These are phyloP conservation scores for Chiloscyllium plagiosum DNA, from an alignment of 2,113 vertebrate species.

Conservation along the genomic window DNA sequence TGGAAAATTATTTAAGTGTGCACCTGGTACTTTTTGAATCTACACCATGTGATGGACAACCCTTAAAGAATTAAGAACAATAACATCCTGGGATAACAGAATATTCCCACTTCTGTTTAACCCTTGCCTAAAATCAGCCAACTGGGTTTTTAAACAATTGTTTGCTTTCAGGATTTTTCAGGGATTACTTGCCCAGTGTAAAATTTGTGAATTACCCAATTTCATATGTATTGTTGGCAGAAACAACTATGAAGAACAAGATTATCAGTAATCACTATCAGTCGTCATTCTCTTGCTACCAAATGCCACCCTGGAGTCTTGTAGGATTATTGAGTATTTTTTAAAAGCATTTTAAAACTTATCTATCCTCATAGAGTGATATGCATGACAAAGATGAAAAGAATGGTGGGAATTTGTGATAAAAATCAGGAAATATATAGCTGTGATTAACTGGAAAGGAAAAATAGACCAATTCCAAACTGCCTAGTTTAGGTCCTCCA, in stretches of 20 bases:
- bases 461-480: background rate
- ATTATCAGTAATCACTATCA: background rate
- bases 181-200: background rate
- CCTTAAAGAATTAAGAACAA: slow-evolving; percentile 7
- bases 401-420: background rate
- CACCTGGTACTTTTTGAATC: slow-evolving; percentile 3
- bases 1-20: background rate
- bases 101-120: background rate
- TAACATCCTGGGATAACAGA: background rate
- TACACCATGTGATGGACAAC: background rate
- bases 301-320: background rate
- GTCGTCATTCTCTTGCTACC: background rate
- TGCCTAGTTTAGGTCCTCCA: background rate
- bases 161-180: background rate
- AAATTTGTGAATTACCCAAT: background rate
- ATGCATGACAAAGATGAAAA: background rate
- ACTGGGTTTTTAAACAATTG: background rate
- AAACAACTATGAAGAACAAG: background rate
- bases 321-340: background rate
- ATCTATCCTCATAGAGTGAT: background rate
- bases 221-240: background rate
- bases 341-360: background rate
- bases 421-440: background rate
- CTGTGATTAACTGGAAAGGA: background rate
- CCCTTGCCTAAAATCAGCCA: background rate